Percentiles rank a stretch among this genome's conserved stretches.
Evolutionary conservation across 2,888 invertebrate genomes (phyloP).

Genomic region (Crocallis elinguaria): DNA sequence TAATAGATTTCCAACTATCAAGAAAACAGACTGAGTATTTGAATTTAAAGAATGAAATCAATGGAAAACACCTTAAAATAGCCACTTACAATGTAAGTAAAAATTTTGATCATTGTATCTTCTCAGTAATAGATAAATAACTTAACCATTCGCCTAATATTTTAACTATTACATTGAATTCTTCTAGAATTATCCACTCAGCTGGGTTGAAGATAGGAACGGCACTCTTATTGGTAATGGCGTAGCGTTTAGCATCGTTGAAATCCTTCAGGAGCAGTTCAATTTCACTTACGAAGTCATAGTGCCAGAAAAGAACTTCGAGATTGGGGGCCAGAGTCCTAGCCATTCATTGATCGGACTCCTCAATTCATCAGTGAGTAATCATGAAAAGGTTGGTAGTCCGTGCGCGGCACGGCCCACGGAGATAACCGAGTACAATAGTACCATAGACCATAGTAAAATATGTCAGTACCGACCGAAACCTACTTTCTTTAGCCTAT

Average conservation of each 20-base stretch:
- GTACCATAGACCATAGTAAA: no score
- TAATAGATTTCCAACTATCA: slow-evolving; percentile 47
- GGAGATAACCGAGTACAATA: no score
- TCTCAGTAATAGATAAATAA: no score
- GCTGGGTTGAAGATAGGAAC: slow-evolving; percentile 80
- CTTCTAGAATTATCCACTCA: slow-evolving; percentile 87
- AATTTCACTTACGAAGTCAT: slow-evolving; percentile 91
- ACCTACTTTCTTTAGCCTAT: no score
- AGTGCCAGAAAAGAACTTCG: slow-evolving; percentile 85
- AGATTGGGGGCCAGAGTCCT: slow-evolving; percentile 83
- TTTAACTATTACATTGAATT: no score
- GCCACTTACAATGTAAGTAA: slow-evolving; percentile 74
- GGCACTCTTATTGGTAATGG: slow-evolving; percentile 86
- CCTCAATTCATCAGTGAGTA: slow-evolving; percentile 85
- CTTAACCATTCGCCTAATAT: no score
- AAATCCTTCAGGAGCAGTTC: slow-evolving; percentile 87
- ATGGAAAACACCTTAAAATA: slow-evolving; percentile 73
- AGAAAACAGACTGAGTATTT: slow-evolving; percentile 42
- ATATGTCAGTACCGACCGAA: no score
- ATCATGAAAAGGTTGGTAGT: no score
- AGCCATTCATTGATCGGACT: slow-evolving; percentile 87
- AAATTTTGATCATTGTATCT: neutral
- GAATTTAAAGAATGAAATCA: slow-evolving; percentile 55
- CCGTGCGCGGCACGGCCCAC: no score
- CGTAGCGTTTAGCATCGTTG: slow-evolving; percentile 89